Base-by-base conservation (phyloP, 2,888 invertebrate genomes). In the Alcis repandata region DNA sequence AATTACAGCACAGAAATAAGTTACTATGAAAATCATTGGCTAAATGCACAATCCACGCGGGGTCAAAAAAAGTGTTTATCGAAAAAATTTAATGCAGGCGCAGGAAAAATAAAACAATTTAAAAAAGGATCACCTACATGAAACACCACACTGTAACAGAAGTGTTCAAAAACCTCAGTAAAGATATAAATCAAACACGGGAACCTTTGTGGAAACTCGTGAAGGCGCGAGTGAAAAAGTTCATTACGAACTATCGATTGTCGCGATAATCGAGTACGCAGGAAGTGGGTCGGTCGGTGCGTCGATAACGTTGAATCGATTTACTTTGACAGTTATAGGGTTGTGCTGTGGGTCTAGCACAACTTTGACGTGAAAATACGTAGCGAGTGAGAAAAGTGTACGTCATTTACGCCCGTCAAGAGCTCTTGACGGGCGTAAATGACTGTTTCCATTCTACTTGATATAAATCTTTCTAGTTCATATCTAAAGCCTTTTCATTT, bases 271-370 rank as follows among this genome's bases (percentile, higher is more conserved):
- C 75, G 76, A 75, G 75, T 68, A 61, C 67, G 73, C 70, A 65
- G 78, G 77, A 82, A 83, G 81, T 79, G 75, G 83, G 80, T 77
- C 78, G 75, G 57, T 68, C 36, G 70, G 27, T 53, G 63, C 75
- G 79, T 81, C 79, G 79, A 82, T 82, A 80, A 74, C 76, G 69
- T 11, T 1, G 38, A 38, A 79, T 77, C 76, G 81, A 67, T 73
- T 76, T 73, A 73, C 74, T 75, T 75, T 79, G 75, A 69, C 74
- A 68, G 57, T 61, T 67, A 64, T 59, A 51, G 53, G 22, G 54
- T 32, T 43, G 32, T 27, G 32, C 20, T 27, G 6, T 27, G 27
- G 2, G 27, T 27, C n/a, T n/a, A n/a, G n/a, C n/a, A n/a, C n/a
- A n/a, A n/a, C n/a, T n/a, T n/a, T n/a, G n/a, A n/a, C n/a, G n/a